These are phyloP conservation scores for Oreonectes daqikongensis DNA, from an alignment of 2,797 vertebrate species.

Conservation along the genomic window DNA sequence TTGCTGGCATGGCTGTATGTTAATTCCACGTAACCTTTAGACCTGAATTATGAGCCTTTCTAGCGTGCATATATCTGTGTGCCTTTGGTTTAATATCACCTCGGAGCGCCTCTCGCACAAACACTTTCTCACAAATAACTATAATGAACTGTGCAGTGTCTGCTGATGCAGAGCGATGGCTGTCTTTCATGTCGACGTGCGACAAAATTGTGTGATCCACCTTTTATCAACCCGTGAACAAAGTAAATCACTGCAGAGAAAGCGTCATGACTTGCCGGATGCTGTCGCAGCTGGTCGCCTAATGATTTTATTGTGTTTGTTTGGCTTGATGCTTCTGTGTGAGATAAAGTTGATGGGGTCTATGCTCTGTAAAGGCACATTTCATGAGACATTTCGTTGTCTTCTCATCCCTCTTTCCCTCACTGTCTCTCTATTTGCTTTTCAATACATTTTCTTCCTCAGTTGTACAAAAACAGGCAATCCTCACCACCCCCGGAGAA, in stretches of 20 bases:
- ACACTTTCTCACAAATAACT: neutral
- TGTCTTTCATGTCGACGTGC: conserved; percentile 10
- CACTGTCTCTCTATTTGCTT: neutral
- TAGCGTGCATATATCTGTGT: neutral
- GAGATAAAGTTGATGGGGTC: neutral
- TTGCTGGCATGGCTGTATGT: conserved; percentile 4
- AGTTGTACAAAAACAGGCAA: conserved; percentile 8
- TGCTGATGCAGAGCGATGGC: neutral
- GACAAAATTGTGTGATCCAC: conserved; percentile 1
- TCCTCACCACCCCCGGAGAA: conserved; percentile 21
- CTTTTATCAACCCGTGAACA: neutral
- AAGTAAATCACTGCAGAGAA: neutral
- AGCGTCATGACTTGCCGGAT: neutral
- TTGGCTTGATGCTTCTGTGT: neutral
- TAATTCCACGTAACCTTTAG: neutral
- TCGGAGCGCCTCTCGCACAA: neutral
- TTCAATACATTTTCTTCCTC: neutral
- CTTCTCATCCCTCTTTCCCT: neutral
- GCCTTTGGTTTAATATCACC: neutral
- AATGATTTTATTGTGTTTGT: neutral
- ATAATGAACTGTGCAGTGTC: conserved; percentile 28
- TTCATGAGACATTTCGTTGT: neutral
- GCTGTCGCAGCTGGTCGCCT: neutral
- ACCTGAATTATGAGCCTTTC: neutral
- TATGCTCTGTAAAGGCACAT: neutral